Evolutionary conservation across 2,888 invertebrate species (phyloP).

Genomic region (Parelbella ahira): DNA sequence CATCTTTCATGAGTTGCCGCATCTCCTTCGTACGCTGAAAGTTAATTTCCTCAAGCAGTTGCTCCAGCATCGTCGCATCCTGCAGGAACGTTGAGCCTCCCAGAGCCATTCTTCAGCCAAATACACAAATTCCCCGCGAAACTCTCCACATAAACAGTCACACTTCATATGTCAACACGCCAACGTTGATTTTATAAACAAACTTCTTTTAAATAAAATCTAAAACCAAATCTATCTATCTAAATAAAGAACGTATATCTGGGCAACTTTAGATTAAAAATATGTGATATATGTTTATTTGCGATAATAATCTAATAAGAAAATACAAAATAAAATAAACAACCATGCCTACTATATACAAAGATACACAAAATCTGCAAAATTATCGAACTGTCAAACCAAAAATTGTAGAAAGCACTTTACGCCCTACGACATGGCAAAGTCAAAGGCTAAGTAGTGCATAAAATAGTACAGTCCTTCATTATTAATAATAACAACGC

Average conservation of each 20-base stretch:
- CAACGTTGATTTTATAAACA: slow-evolving; percentile 14
- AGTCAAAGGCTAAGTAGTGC: too few relatives aligned
- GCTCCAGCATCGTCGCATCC: slow-evolving; percentile 88
- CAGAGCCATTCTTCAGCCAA: slow-evolving; percentile 50
- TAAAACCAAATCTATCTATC: background rate
- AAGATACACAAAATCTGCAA: background rate
- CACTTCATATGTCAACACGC: slow-evolving; percentile 37
- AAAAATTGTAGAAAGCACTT: too few relatives aligned
- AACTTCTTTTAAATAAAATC: slow-evolving; percentile 1
- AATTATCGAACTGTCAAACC: slow-evolving; percentile 24
- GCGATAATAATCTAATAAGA: slow-evolving; percentile 7
- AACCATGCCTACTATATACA: background rate
- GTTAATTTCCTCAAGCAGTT: slow-evolving; percentile 93
- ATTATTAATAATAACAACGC: too few relatives aligned
- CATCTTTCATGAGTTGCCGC: slow-evolving; percentile 92
- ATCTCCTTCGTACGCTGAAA: slow-evolving; percentile 95
- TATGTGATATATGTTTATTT: background rate
- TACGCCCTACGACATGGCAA: too few relatives aligned
- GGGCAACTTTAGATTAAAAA: background rate
- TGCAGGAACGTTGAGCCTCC: slow-evolving; percentile 61
- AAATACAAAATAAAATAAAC: slow-evolving; percentile 2
- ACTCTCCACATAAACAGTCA: slow-evolving; percentile 29
- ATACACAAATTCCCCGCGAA: slow-evolving; percentile 27
- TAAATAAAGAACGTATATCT: background rate
- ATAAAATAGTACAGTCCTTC: too few relatives aligned